A percentile compares a stretch with the other conserved stretches of the same genome.
Conservation (phyloP, 2,888 invertebrate species). For the Andrena minutula region DNA sequence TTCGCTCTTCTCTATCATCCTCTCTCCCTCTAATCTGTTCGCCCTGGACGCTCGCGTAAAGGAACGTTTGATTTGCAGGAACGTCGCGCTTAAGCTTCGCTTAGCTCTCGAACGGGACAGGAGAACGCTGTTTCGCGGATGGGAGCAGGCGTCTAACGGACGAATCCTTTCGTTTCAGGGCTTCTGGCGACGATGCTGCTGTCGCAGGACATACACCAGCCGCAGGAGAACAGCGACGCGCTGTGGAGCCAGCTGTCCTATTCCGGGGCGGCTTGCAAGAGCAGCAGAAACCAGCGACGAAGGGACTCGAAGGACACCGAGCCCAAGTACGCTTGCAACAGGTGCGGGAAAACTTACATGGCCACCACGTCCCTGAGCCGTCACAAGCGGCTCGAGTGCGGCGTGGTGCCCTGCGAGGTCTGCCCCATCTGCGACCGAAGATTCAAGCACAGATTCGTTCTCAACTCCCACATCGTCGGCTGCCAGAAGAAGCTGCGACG, state of each 20-base stretch:
- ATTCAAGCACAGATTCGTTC: constrained; percentile 85
- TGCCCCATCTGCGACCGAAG: constrained; percentile 84
- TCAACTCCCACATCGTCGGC: constrained; percentile 81
- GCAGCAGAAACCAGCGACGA: constrained; percentile 31
- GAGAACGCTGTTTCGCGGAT: neutral
- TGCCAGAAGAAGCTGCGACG: constrained; percentile 77
- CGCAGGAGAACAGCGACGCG: constrained; percentile 56
- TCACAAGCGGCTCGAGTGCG: constrained; percentile 85
- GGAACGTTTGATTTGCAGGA: constrained; percentile 10
- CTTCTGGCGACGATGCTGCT: constrained; percentile 75
- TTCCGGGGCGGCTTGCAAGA: constrained; percentile 33
- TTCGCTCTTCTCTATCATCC: constrained; percentile 18
- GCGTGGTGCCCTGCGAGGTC: constrained; percentile 82
- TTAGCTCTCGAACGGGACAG: constrained; percentile 3
- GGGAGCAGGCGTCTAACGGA: constrained; percentile 51
- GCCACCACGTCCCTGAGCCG: constrained; percentile 83
- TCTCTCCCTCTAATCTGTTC: neutral
- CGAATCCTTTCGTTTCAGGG: constrained; percentile 75
- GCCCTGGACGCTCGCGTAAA: neutral
- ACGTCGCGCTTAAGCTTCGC: constrained; percentile 7
- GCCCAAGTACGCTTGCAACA: constrained; percentile 79
- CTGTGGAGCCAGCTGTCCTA: constrained; percentile 55
- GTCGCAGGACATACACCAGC: constrained; percentile 65
- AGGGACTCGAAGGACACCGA: constrained; percentile 44
- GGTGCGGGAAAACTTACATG: constrained; percentile 84